These are phyloP conservation scores for Cheilosia soror DNA, from an alignment of 2,888 invertebrate species.

Conservation along the genomic window DNA sequence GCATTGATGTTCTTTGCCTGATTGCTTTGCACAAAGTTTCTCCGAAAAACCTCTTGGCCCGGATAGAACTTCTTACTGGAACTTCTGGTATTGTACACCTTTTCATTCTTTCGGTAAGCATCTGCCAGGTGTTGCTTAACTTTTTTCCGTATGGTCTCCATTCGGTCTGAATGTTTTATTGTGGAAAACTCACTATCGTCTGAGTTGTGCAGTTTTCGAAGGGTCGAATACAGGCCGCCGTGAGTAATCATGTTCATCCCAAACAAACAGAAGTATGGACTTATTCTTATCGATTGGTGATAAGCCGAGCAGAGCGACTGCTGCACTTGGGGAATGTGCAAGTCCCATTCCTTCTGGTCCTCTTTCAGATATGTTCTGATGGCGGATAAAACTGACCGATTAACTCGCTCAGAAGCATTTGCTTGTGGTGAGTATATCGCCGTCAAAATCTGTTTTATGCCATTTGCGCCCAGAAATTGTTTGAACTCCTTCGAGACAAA, in stretches of 20 bases:
- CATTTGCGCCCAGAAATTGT: slow-evolving; percentile 47
- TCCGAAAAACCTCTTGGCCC: not conserved
- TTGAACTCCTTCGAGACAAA: slow-evolving; percentile 63
- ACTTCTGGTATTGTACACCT: not conserved
- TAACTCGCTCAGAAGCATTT: slow-evolving; percentile 79
- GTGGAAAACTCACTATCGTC: not conserved
- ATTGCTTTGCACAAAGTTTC: slow-evolving; percentile 10
- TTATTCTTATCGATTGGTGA: not conserved
- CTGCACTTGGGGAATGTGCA: slow-evolving; percentile 1
- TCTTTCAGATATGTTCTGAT: slow-evolving; percentile 59
- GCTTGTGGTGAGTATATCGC: slow-evolving; percentile 78
- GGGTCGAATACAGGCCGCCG: not conserved
- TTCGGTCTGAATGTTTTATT: not conserved
- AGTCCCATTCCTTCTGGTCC: slow-evolving; percentile 36
- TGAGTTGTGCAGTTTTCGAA: not conserved
- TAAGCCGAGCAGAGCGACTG: not conserved
- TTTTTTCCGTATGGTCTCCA: not conserved
- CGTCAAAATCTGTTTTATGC: slow-evolving; percentile 39
- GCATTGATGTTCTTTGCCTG: not conserved
- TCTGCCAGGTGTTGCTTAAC: not conserved
- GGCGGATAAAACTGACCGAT: slow-evolving; percentile 77
- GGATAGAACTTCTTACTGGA: not conserved
- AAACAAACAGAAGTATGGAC: slow-evolving; percentile 11
- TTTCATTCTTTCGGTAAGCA: not conserved
- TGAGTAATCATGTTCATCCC: not conserved